Evolutionary conservation across 2,888 invertebrate species (phyloP), one percentile per base, ranked within the genome.

Genomic region (Lasioglossum marginatum): DNA sequence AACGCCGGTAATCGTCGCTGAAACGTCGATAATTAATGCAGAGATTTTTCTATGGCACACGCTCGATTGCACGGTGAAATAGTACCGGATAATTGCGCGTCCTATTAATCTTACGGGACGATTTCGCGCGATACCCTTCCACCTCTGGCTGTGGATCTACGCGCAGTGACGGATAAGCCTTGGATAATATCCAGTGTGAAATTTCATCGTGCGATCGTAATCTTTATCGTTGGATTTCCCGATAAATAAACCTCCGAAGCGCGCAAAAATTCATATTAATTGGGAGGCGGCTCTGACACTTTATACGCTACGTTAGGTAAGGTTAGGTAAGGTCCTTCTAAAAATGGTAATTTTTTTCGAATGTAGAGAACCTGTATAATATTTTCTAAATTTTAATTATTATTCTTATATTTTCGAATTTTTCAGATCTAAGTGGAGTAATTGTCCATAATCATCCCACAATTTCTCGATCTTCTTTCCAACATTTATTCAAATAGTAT

Each of bases 1-100:
- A 8, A 57, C 57, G 57, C n/a, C 57, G 57, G 57, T 57, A 57
- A 57, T n/a, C 57, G 57, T 57, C 57, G 57, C 82, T 82, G 85
- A 79, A 85, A 88, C 79, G 86, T 85, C 83, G 85, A 86, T 90
- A 90, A 90, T 90, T 90, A 89, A 87, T 81, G 85, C 79, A 68
- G 76, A 82, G 79, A 79, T 90, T 89, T 87, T 90, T 90, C 77
- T 60, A 19, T 68, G 45, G 19, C 48, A 5, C 34, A 10, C 77
- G 45, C 66, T 81, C 79, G 86, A 89, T 85, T 83, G 73, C 63
- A 80, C 74, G 57, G 8, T 27, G 77, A 82, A 85, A 87, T 68
- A 83, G 76, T 52, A 66, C 63, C 43, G 19, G 79, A 87, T 87
- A 86, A 87, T 79, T 72, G 74, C 77, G 45, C 77, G 57, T 10